phyloP scores from a whole-genome alignment of 2,113 vertebrate genomes.

The Paralichthys olivaceus region DNA sequence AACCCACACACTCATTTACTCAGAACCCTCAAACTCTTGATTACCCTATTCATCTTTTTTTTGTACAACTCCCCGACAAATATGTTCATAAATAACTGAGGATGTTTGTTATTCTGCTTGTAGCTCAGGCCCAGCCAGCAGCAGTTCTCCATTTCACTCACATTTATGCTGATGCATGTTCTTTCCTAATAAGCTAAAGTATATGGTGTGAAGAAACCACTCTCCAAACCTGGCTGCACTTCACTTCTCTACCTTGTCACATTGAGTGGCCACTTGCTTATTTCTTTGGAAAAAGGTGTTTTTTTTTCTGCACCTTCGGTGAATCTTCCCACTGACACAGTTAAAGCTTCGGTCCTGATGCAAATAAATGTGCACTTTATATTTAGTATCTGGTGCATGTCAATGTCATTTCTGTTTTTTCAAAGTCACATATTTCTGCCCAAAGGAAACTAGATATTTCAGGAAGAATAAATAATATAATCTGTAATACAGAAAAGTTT shows the following conservation, averaged over 20 bases:
- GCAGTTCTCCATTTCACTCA: slow-evolving; percentile 19
- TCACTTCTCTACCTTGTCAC: slow-evolving; percentile 5
- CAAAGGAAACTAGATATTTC: too few relatives aligned
- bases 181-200: slow-evolving; percentile 40
- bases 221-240: slow-evolving; percentile 27
- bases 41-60: slow-evolving; percentile 29
- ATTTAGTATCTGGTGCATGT: not conserved
- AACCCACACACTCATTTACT: not conserved
- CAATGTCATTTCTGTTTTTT: not conserved
- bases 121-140: slow-evolving; percentile 10
- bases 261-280: not conserved
- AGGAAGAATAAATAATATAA: too few relatives aligned
- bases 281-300: not conserved
- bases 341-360: not conserved
- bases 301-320: not conserved
- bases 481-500: too few relatives aligned
- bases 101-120: slow-evolving; percentile 17
- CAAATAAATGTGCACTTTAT: not conserved
- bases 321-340: not conserved
- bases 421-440: too few relatives aligned
- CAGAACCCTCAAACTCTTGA: slow-evolving; percentile 27
- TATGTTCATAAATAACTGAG: not conserved
- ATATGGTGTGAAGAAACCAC: slow-evolving; percentile 11
- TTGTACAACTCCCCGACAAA: not conserved
- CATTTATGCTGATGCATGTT: slow-evolving; percentile 42